Evolutionary conservation across 2,113 vertebrate genomes (phyloP).

Genomic region (Epinephelus fuscoguttatus): DNA sequence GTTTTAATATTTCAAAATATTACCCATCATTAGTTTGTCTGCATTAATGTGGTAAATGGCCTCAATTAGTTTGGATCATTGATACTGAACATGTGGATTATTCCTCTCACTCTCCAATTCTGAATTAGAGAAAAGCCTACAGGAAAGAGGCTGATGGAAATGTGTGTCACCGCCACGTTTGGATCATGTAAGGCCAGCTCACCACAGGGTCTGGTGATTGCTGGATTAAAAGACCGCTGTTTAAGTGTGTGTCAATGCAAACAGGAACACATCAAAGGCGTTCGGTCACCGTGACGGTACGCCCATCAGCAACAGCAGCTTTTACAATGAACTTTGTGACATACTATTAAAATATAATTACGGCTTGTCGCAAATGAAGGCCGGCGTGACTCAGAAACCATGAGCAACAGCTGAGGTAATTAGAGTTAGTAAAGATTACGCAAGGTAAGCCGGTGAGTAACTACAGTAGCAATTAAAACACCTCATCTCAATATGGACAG

Average conservation of each 20-base stretch:
- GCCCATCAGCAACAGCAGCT: slow-evolving; percentile 41
- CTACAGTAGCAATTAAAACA: slow-evolving; percentile 48
- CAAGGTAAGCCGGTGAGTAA: slow-evolving; percentile 35
- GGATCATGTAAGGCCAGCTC: slow-evolving; percentile 13
- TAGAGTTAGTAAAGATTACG: slow-evolving; percentile 33
- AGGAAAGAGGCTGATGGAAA: slow-evolving; percentile 9
- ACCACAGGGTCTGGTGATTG: slow-evolving; percentile 36
- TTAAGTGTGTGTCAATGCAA: slow-evolving; percentile 51
- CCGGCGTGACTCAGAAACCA: slow-evolving; percentile 27
- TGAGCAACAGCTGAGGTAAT: slow-evolving; percentile 37
- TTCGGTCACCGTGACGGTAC: slow-evolving; percentile 38
- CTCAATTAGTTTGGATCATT: neutral
- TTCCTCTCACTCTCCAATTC: neutral
- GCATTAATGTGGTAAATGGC: neutral
- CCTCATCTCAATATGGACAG: slow-evolving; percentile 16
- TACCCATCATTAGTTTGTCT: neutral
- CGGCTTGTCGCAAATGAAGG: slow-evolving; percentile 29
- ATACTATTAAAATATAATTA: slow-evolving; percentile 55
- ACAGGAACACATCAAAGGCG: slow-evolving; percentile 63
- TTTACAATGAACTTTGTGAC: slow-evolving; percentile 42
- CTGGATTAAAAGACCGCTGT: slow-evolving; percentile 66
- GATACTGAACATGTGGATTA: slow-evolving; percentile 10
- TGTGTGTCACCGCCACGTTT: slow-evolving; percentile 28
- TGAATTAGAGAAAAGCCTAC: slow-evolving; percentile 8
- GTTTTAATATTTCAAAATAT: neutral